Evolutionary conservation across 2,888 invertebrate species (phyloP).

Genomic region (Chaitophorus viminalis): DNA sequence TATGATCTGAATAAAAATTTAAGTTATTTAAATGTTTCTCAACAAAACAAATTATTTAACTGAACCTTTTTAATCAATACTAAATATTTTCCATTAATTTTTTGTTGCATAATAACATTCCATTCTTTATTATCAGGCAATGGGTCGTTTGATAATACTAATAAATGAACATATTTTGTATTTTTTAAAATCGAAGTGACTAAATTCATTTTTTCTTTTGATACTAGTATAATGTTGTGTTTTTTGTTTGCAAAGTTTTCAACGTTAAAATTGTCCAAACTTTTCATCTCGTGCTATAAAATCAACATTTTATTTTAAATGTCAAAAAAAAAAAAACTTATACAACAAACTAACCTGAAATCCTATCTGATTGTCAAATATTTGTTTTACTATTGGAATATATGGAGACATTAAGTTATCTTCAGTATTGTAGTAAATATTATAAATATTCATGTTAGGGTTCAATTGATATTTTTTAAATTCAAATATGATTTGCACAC

Average conservation of each 20-base stretch:
- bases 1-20: not conserved
- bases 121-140: constrained; percentile 1
- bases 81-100: constrained; percentile 24
- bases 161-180: not conserved
- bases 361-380: not conserved
- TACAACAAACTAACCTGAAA: constrained; percentile 25
- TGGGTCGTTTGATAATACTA: constrained; percentile 16
- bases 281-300: not conserved
- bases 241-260: not conserved
- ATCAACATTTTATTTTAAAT: not conserved
- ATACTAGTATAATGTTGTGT: constrained; percentile 7
- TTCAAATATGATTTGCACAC: constrained; percentile 39
- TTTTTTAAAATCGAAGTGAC: constrained; percentile 7
- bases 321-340: not conserved
- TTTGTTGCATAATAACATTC: constrained; percentile 50
- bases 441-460: not conserved
- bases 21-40: not conserved
- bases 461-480: constrained; percentile 21
- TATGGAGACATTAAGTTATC: not conserved
- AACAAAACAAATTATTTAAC: not conserved
- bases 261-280: not conserved
- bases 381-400: not conserved
- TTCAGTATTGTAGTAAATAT: not conserved
- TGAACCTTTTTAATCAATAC: constrained; percentile 38
- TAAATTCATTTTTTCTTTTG: not conserved